Evolutionary conservation across 2,113 vertebrate genomes (phyloP).

Genomic region (Bufo bufo): DNA sequence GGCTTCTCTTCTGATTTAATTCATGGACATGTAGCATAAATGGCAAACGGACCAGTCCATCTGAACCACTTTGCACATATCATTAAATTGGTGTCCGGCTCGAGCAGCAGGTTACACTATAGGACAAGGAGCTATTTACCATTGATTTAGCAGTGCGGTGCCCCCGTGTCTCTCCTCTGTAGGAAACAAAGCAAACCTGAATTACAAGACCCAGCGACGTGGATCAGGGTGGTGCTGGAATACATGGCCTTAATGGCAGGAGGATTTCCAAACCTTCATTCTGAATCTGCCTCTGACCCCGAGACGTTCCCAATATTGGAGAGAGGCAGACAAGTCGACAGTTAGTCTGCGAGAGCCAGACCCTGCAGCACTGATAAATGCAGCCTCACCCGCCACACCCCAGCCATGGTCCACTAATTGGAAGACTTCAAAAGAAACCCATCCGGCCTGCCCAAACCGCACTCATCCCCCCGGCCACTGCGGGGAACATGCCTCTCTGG

Average conservation of each 20-base stretch:
- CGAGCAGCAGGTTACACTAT: not conserved
- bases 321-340: slow-evolving; percentile 64
- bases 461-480: not conserved
- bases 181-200: not conserved
- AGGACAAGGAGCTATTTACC: too few species aligned
- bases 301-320: slow-evolving; percentile 60
- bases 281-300: slow-evolving; percentile 21
- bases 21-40: too few species aligned
- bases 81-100: too few species aligned
- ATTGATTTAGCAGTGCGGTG: too few species aligned
- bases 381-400: slow-evolving; percentile 61
- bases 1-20: too few species aligned
- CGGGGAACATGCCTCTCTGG: not conserved
- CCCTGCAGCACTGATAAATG: slow-evolving; percentile 61
- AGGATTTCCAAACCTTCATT: not conserved
- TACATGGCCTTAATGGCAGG: not conserved
- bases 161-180: not conserved
- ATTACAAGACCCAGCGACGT: not conserved
- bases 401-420: slow-evolving; percentile 63
- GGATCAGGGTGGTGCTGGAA: not conserved
- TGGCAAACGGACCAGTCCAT: too few species aligned
- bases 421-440: slow-evolving; percentile 64
- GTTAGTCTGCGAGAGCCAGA: slow-evolving; percentile 59
- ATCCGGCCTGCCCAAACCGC: not conserved
- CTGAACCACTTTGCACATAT: too few species aligned